These are phyloP conservation scores for Oncorhynchus masou DNA, from an alignment of 2,113 vertebrate genomes.

Conservation along the genomic window DNA sequence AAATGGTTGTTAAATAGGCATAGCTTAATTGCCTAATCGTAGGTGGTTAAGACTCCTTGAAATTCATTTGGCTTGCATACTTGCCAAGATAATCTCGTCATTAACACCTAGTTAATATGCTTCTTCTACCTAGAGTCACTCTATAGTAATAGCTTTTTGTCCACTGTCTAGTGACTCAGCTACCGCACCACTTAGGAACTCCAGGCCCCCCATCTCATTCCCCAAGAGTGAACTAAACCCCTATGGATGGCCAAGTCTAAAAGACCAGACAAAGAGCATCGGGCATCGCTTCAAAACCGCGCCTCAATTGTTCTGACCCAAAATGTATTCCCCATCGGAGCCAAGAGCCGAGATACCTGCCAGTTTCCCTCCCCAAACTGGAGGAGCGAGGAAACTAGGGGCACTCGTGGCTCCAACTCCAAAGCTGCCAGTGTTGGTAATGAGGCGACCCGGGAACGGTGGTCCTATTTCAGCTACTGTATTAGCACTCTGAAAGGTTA, in stretches of 20 bases:
- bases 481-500: constrained; percentile 71
- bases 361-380: constrained; percentile 47
- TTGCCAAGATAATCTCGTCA: constrained; percentile 3
- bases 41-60: neutral
- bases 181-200: neutral
- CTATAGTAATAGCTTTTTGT: neutral
- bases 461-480: constrained; percentile 54
- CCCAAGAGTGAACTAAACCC: constrained; percentile 3
- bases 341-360: constrained; percentile 23
- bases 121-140: constrained; percentile 1
- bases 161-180: neutral
- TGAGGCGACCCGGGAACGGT: constrained; percentile 69
- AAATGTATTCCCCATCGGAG: constrained; percentile 61
- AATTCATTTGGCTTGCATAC: neutral
- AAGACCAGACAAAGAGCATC: constrained; percentile 39
- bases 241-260: constrained; percentile 13
- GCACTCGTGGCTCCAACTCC: constrained; percentile 37
- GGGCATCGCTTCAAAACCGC: constrained; percentile 33
- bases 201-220: neutral
- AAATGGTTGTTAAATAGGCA: neutral
- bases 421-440: constrained; percentile 60
- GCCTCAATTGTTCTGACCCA: constrained; percentile 63
- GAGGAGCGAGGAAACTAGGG: constrained; percentile 20
- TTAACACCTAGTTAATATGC: constrained; percentile 2
- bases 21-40: neutral